Evolutionary conservation across 1,140 invertebrate species (phyloP).

Genomic region (Wasmannia auropunctata): DNA sequence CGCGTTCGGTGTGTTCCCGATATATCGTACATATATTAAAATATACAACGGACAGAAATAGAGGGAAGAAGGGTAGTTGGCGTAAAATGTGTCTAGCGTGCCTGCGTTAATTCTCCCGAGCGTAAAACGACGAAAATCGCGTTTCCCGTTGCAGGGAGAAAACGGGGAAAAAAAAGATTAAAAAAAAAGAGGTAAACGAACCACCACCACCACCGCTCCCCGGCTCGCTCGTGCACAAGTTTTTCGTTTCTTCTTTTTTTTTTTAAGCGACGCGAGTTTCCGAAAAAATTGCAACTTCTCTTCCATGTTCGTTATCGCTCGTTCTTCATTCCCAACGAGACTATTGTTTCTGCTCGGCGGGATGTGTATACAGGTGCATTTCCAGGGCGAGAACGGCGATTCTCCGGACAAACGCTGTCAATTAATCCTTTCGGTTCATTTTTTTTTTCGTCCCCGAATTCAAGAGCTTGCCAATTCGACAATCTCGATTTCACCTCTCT

Average conservation of each 20-base stretch:
- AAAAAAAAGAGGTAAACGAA: conserved; percentile 10
- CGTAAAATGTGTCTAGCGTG: conserved; percentile 45
- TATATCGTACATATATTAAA: conserved; percentile 18
- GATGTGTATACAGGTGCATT: conserved; percentile 53
- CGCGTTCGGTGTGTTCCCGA: not conserved
- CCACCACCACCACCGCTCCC: conserved; percentile 72
- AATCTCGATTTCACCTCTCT: conserved; percentile 16
- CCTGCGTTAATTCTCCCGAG: conserved; percentile 47
- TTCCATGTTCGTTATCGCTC: conserved; percentile 52
- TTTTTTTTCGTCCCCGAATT: not conserved
- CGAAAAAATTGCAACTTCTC: conserved; percentile 50
- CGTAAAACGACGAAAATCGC: conserved; percentile 32
- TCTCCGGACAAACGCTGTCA: not conserved
- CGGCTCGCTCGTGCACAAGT: conserved; percentile 60
- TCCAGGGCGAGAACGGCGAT: conserved; percentile 30
- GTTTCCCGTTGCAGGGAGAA: not conserved
- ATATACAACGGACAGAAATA: conserved; percentile 35
- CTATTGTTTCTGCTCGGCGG: conserved; percentile 33
- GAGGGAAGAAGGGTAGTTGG: conserved; percentile 54
- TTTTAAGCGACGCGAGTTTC: conserved; percentile 24
- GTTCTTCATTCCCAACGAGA: not conserved
- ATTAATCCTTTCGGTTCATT: not conserved
- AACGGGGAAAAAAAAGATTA: not conserved
- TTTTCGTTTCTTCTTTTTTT: not conserved
- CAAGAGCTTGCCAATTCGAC: not conserved